phyloP scores from a whole-genome alignment of 2,888 invertebrate species.

The Cantharis flavilabris region DNA sequence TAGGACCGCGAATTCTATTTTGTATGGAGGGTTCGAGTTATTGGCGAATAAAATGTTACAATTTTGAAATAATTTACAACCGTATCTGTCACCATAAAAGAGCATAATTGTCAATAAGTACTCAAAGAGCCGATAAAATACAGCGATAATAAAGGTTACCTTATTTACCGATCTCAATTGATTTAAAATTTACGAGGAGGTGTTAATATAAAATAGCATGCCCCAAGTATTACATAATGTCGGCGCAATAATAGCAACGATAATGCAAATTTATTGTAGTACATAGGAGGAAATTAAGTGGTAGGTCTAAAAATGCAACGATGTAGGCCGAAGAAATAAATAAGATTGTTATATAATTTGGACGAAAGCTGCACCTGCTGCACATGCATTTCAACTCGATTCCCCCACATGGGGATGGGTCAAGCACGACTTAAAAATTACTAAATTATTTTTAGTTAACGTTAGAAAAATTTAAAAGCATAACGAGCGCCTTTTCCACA shows the following conservation, averaged over 20 bases:
- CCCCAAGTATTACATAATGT: slow-evolving; percentile 16
- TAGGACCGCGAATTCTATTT: no score
- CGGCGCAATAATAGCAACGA: slow-evolving; percentile 15
- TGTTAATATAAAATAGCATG: slow-evolving; percentile 13
- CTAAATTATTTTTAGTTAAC: not conserved
- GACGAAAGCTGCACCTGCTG: slow-evolving; percentile 25
- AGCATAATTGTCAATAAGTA: not conserved
- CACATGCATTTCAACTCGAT: slow-evolving; percentile 18
- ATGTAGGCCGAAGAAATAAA: slow-evolving; percentile 12
- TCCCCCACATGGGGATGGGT: not conserved
- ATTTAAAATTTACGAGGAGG: slow-evolving; percentile 11
- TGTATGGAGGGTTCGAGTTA: no score
- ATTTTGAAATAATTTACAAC: not conserved
- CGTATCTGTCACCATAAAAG: not conserved
- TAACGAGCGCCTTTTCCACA: not conserved
- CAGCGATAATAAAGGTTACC: slow-evolving; percentile 14
- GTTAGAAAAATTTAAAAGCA: not conserved
- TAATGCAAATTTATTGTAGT: slow-evolving; percentile 23
- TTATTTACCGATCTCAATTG: slow-evolving; percentile 5
- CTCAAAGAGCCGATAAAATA: not conserved
- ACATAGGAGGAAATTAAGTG: slow-evolving; percentile 9
- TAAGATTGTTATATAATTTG: slow-evolving; percentile 19
- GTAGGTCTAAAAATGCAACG: slow-evolving; percentile 18
- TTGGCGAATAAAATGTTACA: not conserved
- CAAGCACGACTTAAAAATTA: not conserved